Conservation (phyloP, 2,113 vertebrate genomes). For the Ptilorrhoa leucosticta region DNA sequence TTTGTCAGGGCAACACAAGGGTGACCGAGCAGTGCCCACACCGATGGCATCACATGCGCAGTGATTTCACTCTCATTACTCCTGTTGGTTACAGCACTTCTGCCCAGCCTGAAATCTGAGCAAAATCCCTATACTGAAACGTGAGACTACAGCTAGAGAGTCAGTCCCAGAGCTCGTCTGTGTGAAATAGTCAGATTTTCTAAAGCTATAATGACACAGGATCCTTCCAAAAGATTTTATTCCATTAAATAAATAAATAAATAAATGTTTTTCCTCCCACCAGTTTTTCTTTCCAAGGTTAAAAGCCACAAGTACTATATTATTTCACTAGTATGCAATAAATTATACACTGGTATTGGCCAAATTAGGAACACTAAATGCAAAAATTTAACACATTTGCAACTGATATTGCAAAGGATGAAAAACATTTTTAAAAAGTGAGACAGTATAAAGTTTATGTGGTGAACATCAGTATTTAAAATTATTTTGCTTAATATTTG, state of each 20-base stretch:
- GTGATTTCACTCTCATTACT: not conserved
- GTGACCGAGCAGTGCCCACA: not conserved
- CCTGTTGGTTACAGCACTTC: not conserved
- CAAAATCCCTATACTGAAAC: not conserved
- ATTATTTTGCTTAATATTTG: not conserved
- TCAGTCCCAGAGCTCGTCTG: not conserved
- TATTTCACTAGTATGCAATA: not conserved
- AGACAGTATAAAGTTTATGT: not conserved
- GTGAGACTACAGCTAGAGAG: not conserved
- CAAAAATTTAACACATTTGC: not conserved
- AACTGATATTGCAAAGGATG: fast-evolving
- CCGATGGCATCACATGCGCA: fast-evolving
- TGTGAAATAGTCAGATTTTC: not conserved
- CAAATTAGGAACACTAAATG: not conserved
- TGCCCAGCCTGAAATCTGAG: not conserved
- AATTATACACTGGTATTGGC: not conserved
- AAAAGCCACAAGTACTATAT: not conserved
- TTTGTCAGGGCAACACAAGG: not conserved
- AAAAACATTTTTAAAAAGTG: not conserved
- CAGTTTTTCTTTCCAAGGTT: not conserved
- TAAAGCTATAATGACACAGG: not conserved
- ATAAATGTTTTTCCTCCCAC: not conserved
- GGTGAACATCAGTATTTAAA: not conserved
- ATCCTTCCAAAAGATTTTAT: not conserved
- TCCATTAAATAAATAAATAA: not conserved